These are phyloP conservation scores for Megaceryle maxima DNA, from an alignment of 2,113 vertebrate genomes.

Conservation along the genomic window DNA sequence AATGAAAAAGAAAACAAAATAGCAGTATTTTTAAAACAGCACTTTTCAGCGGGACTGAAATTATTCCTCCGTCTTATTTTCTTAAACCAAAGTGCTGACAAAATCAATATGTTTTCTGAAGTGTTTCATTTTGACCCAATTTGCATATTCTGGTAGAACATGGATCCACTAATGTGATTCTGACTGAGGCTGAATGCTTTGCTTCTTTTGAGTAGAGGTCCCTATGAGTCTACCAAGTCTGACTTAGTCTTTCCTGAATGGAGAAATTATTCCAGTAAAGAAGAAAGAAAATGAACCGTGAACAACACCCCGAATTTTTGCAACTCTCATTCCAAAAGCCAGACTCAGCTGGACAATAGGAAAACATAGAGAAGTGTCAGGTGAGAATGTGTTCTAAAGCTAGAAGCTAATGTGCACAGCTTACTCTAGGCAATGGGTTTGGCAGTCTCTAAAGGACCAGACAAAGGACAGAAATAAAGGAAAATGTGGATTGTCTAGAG, in stretches of 20 bases:
- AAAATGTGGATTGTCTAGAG: neutral
- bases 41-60: neutral
- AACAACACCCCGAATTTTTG: neutral
- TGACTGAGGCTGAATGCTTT: neutral
- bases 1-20: neutral
- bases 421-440: neutral
- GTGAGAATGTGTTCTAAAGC: neutral
- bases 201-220: neutral
- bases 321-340: neutral
- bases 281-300: neutral
- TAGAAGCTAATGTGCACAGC: neutral
- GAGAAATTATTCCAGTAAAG: neutral
- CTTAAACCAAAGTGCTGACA: neutral
- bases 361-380: neutral
- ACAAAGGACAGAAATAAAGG: neutral
- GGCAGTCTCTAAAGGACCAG: neutral
- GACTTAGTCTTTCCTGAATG: neutral
- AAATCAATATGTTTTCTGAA: constrained; percentile 11
- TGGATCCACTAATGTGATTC: neutral
- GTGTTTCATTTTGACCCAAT: constrained; percentile 45
- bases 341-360: neutral
- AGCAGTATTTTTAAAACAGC: neutral
- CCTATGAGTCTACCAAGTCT: neutral
- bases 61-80: neutral
- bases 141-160: neutral